Conservation (phyloP, 2,888 invertebrate genomes). For the Schizotus pectinicornis region DNA sequence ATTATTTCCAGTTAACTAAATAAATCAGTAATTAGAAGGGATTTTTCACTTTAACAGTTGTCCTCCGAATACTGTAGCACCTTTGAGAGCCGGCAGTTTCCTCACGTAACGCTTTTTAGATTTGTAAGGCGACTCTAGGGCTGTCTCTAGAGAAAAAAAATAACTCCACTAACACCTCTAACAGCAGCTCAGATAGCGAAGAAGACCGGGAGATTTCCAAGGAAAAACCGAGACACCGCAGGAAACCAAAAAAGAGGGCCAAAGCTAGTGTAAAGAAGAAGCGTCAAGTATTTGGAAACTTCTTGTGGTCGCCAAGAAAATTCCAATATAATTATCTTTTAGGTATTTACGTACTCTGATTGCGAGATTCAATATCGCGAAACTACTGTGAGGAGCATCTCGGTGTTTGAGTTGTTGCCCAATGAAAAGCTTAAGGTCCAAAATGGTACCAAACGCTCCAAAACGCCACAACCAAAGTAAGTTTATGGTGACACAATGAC, state of each 20-base stretch:
- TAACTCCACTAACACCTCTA: slow-evolving; percentile 35
- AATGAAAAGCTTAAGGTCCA: slow-evolving; percentile 44
- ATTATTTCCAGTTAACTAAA: slow-evolving; percentile 6
- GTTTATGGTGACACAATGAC: too few species aligned
- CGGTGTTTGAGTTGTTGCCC: slow-evolving; percentile 52
- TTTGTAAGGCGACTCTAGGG: slow-evolving; percentile 66
- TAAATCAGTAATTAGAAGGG: neutral
- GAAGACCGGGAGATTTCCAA: slow-evolving; percentile 23
- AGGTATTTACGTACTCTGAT: slow-evolving; percentile 35
- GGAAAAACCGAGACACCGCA: slow-evolving; percentile 30
- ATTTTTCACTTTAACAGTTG: slow-evolving; percentile 16
- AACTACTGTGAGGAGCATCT: slow-evolving; percentile 44
- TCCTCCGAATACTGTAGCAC: slow-evolving; percentile 7
- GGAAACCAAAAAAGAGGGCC: slow-evolving; percentile 35
- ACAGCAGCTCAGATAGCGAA: slow-evolving; percentile 23
- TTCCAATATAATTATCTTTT: neutral
- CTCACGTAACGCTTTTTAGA: slow-evolving; percentile 52
- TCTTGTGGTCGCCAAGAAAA: neutral
- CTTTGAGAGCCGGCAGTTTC: neutral
- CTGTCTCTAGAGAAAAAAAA: slow-evolving; percentile 50
- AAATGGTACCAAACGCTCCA: slow-evolving; percentile 35
- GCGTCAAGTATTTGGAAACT: slow-evolving; percentile 13
- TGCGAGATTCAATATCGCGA: slow-evolving; percentile 37
- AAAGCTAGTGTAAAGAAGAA: slow-evolving; percentile 39
- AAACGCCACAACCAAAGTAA: slow-evolving; percentile 44